These are phyloP conservation scores for Hemicordylus capensis DNA, from an alignment of 2,113 vertebrate genomes.

Conservation along the genomic window DNA sequence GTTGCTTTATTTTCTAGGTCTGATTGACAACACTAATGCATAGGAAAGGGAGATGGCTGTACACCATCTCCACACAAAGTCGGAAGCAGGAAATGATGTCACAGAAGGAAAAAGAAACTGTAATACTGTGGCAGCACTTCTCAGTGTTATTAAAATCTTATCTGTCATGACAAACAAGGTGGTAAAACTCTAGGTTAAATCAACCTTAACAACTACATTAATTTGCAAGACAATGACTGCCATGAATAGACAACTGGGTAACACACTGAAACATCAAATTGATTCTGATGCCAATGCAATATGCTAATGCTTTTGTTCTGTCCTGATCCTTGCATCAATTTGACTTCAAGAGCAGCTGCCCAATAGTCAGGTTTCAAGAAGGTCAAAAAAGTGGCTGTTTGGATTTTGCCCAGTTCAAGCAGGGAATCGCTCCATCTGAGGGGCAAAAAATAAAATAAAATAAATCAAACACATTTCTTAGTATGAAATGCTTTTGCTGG, in stretches of 20 bases:
- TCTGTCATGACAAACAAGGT: not conserved
- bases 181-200: not conserved
- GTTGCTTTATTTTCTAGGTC: too few species aligned
- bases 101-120: not conserved
- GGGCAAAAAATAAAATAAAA: slow-evolving; percentile 4
- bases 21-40: not conserved
- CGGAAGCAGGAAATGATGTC: not conserved
- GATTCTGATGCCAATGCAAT: not conserved
- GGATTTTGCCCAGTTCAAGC: slow-evolving; percentile 70
- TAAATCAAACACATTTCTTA: slow-evolving; percentile 67
- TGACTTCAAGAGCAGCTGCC: slow-evolving; percentile 10
- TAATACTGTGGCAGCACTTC: too few species aligned
- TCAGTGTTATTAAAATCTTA: not conserved
- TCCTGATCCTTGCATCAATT: not conserved
- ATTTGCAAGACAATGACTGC: not conserved
- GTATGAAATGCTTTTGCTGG: slow-evolving; percentile 65
- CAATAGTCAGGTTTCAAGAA: slow-evolving; percentile 48
- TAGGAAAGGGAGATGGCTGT: not conserved
- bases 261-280: not conserved
- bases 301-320: not conserved
- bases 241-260: not conserved
- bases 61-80: too few species aligned
- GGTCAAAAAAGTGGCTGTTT: slow-evolving; percentile 66
- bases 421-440: slow-evolving; percentile 66
- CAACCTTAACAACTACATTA: not conserved